phyloP scores from a whole-genome alignment of 2,113 vertebrate species.

The Arvicanthis niloticus region DNA sequence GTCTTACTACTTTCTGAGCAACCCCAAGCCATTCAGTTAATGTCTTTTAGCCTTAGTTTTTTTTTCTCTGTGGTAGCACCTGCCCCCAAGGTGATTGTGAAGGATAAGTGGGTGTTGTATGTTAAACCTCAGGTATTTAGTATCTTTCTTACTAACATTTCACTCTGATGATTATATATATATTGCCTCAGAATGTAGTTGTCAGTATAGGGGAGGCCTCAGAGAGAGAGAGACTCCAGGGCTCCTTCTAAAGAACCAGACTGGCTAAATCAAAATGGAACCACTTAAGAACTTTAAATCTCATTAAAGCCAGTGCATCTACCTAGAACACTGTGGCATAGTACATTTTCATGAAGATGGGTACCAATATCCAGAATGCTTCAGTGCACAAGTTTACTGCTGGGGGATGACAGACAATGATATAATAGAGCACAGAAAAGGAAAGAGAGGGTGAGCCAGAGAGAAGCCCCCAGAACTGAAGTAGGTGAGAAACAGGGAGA shows the following conservation, averaged over 20 bases:
- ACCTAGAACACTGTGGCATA: background rate
- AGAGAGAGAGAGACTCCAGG: background rate
- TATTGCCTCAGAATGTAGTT: background rate
- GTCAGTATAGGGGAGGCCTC: background rate
- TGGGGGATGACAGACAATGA: background rate
- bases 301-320: background rate
- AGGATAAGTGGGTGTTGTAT: background rate
- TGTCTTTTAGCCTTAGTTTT: conserved; percentile 18
- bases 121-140: background rate
- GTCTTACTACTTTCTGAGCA: background rate
- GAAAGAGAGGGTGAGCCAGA: background rate
- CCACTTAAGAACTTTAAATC: background rate
- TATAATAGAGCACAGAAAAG: background rate
- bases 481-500: background rate
- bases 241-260: background rate
- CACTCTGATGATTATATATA: background rate
- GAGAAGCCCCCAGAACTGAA: background rate
- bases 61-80: background rate
- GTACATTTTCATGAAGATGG: background rate
- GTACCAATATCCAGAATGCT: background rate
- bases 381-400: background rate
- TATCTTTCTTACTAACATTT: background rate
- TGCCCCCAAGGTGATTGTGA: background rate
- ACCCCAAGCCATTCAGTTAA: background rate
- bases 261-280: background rate